Evolutionary conservation across 2,113 vertebrate species (phyloP), one percentile per base, ranked within the genome.

Genomic region (Turdus rufiventris): DNA sequence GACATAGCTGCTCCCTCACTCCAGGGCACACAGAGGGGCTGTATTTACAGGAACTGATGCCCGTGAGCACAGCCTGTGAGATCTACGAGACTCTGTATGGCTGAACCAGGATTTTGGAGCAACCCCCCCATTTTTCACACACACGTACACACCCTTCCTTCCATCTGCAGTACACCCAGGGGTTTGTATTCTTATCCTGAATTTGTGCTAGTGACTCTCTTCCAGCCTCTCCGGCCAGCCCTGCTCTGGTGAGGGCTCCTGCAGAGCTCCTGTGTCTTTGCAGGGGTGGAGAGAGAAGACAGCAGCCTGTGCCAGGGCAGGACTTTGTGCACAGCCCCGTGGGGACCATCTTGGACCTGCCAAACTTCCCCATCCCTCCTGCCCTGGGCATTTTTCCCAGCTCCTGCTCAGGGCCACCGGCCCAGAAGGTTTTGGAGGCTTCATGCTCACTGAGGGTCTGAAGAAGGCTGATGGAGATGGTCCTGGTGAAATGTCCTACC

Each of bases 1-100:
- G 47, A 29, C 18, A 20, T 0, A 0, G 26, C 68, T 68, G 24
- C 29, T 75, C 19, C 60, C 23, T 58, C 0, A 0, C 40, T 61
- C 19, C 56, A 20, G 20, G 47, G 56, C 5, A 6, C 19, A 18
- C 62, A 14, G 40, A 42, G 9, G 24, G 43, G 33, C 18, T 56
- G 62, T 51, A 28, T 43, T 24, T 66, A 57, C 36, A 66, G 56
- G 42, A 71, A 34, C 40, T 33, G 60, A 67, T 24, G 31, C 24
- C 24, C 1, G 0, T 23, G 34, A 77, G 33, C 12, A 76, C 11
- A 29, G 42, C n/a, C 51, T 53, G 51, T 5, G 42, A 57, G 38
- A 62, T 43, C 28, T 57, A 23, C 0, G 1, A 54, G 19, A 25
- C 48, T 48, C 31, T 0, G 2, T 2, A 16, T 5, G 26, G 48